These are phyloP conservation scores for Jaculus jaculus DNA, from an alignment of 2,113 vertebrate genomes.

Conservation along the genomic window DNA sequence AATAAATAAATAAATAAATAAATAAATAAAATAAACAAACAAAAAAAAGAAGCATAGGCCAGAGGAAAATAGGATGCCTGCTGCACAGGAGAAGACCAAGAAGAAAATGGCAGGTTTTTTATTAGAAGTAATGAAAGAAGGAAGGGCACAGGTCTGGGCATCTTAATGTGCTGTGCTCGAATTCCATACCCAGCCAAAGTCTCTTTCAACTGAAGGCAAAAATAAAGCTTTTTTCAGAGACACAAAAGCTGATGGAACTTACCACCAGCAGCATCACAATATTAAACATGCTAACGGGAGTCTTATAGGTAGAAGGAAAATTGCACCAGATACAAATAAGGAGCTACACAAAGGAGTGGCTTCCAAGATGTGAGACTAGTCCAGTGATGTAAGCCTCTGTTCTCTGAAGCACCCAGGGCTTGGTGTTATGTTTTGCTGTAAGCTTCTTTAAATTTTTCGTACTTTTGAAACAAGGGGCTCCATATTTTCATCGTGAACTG, in stretches of 20 bases:
- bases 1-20: too few species aligned
- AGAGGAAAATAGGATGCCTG: background rate
- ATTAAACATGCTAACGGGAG: background rate
- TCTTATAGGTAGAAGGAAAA: background rate
- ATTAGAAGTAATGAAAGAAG: background rate
- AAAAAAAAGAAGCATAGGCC: too few species aligned
- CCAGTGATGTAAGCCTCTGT: too few species aligned
- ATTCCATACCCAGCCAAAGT: slow-evolving; percentile 33
- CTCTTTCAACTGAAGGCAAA: background rate
- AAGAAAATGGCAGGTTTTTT: background rate
- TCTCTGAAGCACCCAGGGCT: background rate
- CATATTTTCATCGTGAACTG: background rate
- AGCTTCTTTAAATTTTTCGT: background rate
- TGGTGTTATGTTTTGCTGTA: background rate
- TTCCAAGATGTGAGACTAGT: accelerated
- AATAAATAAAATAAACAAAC: too few species aligned
- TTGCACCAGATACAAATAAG: background rate
- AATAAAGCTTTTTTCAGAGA: background rate
- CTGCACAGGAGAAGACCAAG: background rate
- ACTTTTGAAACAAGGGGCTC: background rate
- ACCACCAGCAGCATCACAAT: background rate
- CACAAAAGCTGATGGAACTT: background rate
- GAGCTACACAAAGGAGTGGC: background rate
- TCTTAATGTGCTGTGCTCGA: background rate
- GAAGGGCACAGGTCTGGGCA: background rate